Evolutionary conservation across 2,888 invertebrate species (phyloP).

Genomic region (Prosapia bicincta): DNA sequence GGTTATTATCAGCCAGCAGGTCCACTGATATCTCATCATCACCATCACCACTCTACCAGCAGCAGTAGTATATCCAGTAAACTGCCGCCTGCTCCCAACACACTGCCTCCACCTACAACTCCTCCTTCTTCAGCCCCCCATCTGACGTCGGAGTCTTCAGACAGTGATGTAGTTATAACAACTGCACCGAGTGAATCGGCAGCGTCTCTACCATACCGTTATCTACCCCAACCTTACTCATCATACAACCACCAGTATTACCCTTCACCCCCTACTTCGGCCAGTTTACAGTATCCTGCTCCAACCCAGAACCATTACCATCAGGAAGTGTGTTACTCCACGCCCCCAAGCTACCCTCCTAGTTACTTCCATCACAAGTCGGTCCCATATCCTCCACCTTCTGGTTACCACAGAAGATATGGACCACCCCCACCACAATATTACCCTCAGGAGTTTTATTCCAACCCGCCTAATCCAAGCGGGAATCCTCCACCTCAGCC

Average conservation of each 20-base stretch:
- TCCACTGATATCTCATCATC: conserved; percentile 72
- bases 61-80: conserved; percentile 43
- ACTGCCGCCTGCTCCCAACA: conserved; percentile 42
- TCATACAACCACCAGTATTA: conserved; percentile 43
- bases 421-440: conserved; percentile 26
- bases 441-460: conserved; percentile 34
- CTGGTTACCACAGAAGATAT: conserved; percentile 29
- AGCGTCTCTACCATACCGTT: conserved; percentile 38
- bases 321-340: conserved; percentile 46
- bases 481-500: conserved; percentile 35
- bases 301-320: conserved; percentile 47
- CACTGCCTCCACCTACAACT: conserved; percentile 44
- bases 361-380: conserved; percentile 38
- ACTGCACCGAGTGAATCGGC: conserved; percentile 44
- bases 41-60: conserved; percentile 48
- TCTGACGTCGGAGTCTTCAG: conserved; percentile 44
- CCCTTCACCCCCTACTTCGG: conserved; percentile 47
- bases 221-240: conserved; percentile 49
- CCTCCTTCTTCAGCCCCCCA: conserved; percentile 39
- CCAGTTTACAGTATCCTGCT: conserved; percentile 39
- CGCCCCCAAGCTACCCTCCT: conserved; percentile 50
- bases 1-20: conserved; percentile 92
- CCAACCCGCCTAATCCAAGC: conserved; percentile 31
- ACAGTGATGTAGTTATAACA: conserved; percentile 43
- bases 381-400: conserved; percentile 31